Conservation (phyloP, 2,113 vertebrate genomes). For the Eptesicus fuscus region DNA sequence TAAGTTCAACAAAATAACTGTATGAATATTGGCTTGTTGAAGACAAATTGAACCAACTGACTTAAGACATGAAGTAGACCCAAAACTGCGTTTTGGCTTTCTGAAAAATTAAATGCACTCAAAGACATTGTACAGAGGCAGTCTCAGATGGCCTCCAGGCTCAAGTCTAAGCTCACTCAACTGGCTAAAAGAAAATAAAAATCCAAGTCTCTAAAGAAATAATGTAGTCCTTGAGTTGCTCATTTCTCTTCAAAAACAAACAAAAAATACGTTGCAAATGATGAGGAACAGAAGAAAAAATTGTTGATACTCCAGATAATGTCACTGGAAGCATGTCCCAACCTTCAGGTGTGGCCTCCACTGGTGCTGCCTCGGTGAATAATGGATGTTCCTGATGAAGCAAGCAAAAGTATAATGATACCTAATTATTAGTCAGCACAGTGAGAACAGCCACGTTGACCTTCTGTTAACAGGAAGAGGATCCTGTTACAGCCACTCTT, state of each 20-base stretch:
- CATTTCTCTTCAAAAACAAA: neutral
- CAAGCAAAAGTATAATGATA: slow-evolving; percentile 20
- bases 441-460: neutral
- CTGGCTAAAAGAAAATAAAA: neutral
- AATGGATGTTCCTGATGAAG: neutral
- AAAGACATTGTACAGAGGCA: neutral
- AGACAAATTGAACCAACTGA: neutral
- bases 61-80: neutral
- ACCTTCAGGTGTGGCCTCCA: neutral
- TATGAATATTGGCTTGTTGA: neutral
- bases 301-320: neutral
- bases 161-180: neutral
- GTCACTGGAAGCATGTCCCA: neutral
- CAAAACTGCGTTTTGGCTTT: neutral
- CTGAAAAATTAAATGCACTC: slow-evolving; percentile 16
- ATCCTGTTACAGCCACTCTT: neutral
- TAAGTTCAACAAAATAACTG: neutral
- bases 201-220: neutral
- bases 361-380: neutral
- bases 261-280: neutral
- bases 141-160: neutral
- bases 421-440: slow-evolving; percentile 17
- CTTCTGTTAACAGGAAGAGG: slow-evolving; percentile 43
- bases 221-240: neutral
- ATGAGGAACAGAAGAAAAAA: neutral